phyloP scores from a whole-genome alignment of 1,140 invertebrate species.

The Conopomorpha cramerella region DNA sequence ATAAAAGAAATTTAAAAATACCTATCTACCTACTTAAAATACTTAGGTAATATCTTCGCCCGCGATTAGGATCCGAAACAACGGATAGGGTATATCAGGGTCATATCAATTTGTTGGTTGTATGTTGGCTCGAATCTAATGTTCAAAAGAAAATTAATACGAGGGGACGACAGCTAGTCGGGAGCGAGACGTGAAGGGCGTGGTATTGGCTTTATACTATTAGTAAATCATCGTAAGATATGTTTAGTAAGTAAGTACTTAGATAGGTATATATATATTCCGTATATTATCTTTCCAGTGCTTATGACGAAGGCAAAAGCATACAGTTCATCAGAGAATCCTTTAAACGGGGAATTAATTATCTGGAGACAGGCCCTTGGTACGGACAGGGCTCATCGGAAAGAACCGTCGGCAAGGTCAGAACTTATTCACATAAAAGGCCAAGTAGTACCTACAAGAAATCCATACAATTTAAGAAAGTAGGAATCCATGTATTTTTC shows the following conservation, averaged over 20 bases:
- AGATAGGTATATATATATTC: neutral
- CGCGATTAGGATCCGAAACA: neutral
- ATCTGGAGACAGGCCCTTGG: constrained; percentile 89
- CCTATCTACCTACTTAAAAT: no score
- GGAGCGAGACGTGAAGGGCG: no score
- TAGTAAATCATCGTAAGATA: neutral
- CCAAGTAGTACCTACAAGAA: no score
- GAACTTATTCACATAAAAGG: no score
- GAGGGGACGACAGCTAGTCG: no score
- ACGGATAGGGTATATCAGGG: neutral
- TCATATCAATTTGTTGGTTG: neutral
- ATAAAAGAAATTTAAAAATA: no score
- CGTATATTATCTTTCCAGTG: constrained; percentile 15
- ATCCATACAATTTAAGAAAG: no score
- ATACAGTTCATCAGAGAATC: constrained; percentile 72
- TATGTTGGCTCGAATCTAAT: neutral
- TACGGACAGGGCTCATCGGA: constrained; percentile 89
- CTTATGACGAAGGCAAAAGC: constrained; percentile 27
- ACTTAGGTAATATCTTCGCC: neutral
- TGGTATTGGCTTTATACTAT: neutral
- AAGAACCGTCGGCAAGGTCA: constrained; percentile 81
- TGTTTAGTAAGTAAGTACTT: neutral
- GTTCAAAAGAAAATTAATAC: neutral
- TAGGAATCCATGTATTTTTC: no score
- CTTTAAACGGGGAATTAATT: constrained; percentile 83